phyloP scores from a whole-genome alignment of 2,797 vertebrate species.

The Sphenopsis melanotis region DNA sequence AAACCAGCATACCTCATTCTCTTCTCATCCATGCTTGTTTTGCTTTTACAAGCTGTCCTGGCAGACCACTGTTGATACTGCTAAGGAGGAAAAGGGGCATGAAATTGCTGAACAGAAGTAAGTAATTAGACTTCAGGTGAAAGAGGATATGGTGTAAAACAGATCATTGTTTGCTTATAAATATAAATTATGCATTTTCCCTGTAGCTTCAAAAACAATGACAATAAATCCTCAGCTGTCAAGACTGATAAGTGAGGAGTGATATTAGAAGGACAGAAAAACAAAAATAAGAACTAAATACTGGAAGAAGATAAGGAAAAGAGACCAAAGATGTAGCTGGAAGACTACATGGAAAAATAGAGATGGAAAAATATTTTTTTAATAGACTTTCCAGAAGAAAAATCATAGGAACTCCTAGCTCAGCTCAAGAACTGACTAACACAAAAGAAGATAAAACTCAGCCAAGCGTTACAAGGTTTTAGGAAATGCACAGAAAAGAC shows the following conservation, averaged over 20 bases:
- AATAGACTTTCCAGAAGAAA: background rate
- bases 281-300: background rate
- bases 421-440: background rate
- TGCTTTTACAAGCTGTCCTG: background rate
- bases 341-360: background rate
- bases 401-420: background rate
- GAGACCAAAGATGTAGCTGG: background rate
- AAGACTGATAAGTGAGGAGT: background rate
- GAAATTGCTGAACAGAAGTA: background rate
- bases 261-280: background rate
- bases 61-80: background rate
- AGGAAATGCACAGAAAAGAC: rapidly evolving
- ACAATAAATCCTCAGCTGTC: background rate
- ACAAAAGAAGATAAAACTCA: background rate
- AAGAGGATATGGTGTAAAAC: background rate
- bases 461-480: rapidly evolving
- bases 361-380: background rate
- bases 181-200: background rate
- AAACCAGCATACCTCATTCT: background rate
- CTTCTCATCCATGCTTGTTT: background rate
- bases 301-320: background rate
- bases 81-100: background rate
- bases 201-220: background rate
- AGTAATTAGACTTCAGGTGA: background rate
- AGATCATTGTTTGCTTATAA: background rate